These are phyloP conservation scores for Phthorimaea operculella DNA, from an alignment of 1,140 invertebrate species.

Conservation along the genomic window DNA sequence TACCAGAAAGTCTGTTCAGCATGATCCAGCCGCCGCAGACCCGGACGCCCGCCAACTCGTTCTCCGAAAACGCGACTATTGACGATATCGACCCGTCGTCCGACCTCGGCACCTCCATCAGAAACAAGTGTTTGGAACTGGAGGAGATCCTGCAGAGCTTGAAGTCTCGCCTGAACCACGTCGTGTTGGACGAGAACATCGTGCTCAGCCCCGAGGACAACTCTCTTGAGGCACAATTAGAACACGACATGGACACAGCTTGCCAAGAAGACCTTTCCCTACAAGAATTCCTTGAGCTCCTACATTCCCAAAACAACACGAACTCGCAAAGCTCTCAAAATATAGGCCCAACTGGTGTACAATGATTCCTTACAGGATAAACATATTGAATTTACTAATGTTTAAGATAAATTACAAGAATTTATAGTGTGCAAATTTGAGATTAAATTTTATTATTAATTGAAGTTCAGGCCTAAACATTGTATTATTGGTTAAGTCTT, in stretches of 20 bases:
- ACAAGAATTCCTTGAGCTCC: constrained; percentile 56
- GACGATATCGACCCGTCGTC: constrained; percentile 64
- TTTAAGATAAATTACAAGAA: constrained; percentile 32
- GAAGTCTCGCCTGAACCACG: constrained; percentile 63
- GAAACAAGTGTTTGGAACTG: constrained; percentile 63
- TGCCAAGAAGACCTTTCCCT: constrained; percentile 60
- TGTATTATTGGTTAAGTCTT: constrained; percentile 3
- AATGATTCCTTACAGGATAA: constrained; percentile 28
- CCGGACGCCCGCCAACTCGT: constrained; percentile 50
- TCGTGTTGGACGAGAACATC: constrained; percentile 63
- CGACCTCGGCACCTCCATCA: constrained; percentile 59
- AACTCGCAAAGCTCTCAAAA: constrained; percentile 15
- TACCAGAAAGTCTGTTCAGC: constrained; percentile 49
- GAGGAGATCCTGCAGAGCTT: constrained; percentile 65
- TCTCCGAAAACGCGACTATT: constrained; percentile 50
- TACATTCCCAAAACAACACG: constrained; percentile 48
- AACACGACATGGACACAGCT: constrained; percentile 60
- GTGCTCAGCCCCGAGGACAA: constrained; percentile 61
- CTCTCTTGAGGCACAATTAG: constrained; percentile 58
- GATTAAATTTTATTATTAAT: constrained; percentile 43
- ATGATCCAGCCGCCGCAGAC: constrained; percentile 57
- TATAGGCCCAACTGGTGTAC: constrained; percentile 43
- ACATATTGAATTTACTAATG: constrained; percentile 6
- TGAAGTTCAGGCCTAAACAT: constrained; percentile 22
- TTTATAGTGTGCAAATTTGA: constrained; percentile 56